These are phyloP conservation scores for Dasyornis broadbenti DNA, from an alignment of 2,113 vertebrate species.

Conservation along the genomic window DNA sequence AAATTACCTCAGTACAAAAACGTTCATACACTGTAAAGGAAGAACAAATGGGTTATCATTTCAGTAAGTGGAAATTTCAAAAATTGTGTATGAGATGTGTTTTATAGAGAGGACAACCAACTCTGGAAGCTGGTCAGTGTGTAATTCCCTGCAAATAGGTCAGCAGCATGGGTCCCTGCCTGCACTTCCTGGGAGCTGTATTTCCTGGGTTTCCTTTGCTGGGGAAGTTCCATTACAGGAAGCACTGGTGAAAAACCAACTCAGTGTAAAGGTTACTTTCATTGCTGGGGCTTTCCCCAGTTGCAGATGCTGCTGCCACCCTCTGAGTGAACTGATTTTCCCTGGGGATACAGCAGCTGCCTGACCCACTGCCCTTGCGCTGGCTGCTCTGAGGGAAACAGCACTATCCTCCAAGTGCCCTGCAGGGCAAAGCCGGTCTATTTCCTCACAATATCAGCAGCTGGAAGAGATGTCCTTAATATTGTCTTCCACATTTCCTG, in stretches of 20 bases:
- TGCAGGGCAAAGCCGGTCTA: accelerated
- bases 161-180: neutral
- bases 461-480: neutral
- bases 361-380: accelerated
- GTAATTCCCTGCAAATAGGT: neutral
- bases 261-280: neutral
- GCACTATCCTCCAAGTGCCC: neutral
- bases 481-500: neutral
- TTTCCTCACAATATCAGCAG: accelerated
- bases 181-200: accelerated
- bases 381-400: neutral
- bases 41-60: neutral
- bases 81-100: neutral
- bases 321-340: neutral
- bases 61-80: neutral
- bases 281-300: neutral
- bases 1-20: constrained; percentile 41
- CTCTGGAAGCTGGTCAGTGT: neutral
- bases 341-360: neutral
- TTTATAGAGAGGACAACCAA: neutral
- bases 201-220: neutral
- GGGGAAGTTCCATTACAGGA: neutral
- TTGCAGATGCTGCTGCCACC: neutral
- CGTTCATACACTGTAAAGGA: neutral
- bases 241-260: neutral